Evolutionary conservation across 2,888 invertebrate species (phyloP).

Genomic region (Sturmia bella): DNA sequence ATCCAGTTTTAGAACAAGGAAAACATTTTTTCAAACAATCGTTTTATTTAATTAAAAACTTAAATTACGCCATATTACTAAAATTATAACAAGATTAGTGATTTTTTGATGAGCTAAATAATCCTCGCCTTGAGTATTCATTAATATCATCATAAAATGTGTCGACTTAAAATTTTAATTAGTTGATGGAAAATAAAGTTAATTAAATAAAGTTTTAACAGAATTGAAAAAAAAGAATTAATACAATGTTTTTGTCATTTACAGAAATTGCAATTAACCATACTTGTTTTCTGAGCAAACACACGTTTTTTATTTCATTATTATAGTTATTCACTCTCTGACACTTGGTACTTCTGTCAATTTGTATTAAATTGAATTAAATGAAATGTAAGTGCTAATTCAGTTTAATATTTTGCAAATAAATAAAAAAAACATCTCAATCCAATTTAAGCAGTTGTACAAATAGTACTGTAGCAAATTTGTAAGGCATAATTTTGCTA

Average conservation of each 20-base stretch:
- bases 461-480: too few relatives aligned
- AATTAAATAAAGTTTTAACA: neutral
- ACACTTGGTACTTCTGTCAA: constrained; percentile 54
- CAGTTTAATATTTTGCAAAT: too few relatives aligned
- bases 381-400: neutral
- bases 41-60: too few relatives aligned
- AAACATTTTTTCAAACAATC: too few relatives aligned
- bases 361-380: constrained; percentile 8
- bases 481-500: too few relatives aligned
- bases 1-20: too few relatives aligned
- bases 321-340: constrained; percentile 34
- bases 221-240: constrained; percentile 11
- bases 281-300: neutral
- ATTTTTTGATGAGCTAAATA: neutral
- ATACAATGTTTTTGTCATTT: constrained; percentile 5
- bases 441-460: too few relatives aligned
- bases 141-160: constrained; percentile 4
- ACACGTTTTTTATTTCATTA: constrained; percentile 12
- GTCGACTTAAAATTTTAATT: constrained; percentile 9
- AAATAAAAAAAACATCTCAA: too few relatives aligned
- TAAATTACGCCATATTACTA: too few relatives aligned
- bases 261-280: constrained; percentile 49
- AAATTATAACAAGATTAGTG: too few relatives aligned
- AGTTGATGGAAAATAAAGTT: neutral
- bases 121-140: neutral